Base-by-base conservation (phyloP, 2,888 invertebrate species). In the Cerastis leucographa region DNA sequence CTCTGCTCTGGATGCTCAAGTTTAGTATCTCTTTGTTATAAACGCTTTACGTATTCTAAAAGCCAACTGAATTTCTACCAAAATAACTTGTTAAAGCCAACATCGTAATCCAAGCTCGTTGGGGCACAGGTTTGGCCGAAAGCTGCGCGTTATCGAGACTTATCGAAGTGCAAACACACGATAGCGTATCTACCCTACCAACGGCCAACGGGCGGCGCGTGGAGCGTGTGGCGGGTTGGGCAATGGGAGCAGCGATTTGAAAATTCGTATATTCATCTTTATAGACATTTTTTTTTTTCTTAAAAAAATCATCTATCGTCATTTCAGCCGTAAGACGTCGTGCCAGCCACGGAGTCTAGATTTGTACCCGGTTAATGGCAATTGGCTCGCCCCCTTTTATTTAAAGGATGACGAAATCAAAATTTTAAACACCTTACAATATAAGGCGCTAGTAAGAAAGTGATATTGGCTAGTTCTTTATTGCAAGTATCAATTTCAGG, bases 101-200 rank as follows among this genome's bases (percentile, higher is more conserved):
- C 83, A 72, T 46, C 22, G 44, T 82, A 78, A 84, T 74, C 83
- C 83, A 85, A 78, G 83, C 86, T 85, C 71, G 69, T n/a, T 66
- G 73, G 64, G 75, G 79, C 85, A 81, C 91, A 89, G 89, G 91
- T 90, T 85, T 81, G 80, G 64, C 87, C 87, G 87, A 93, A 93
- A 93, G 92, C 92, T 92, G 91, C 64, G n/a, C 79, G 77, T 90
- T 92, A 93, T 92, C 93, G 71, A 72, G 49, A 62, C 68, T 85
- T 91, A 91, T 91, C 89, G 80, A 77, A 83, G 87, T 78, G 82
- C 91, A 93, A 93, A 93, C 90, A 92, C 56, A 80, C 80, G 92
- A 92, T 90, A 91, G 68, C 87, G 76, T 93, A 94, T 93, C 93
- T 94, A 93, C 94, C 94, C 93, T 89, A 88, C 84, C 84, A 80